phyloP scores from a whole-genome alignment of 1,140 invertebrate species.

The Zophobas atratus region DNA sequence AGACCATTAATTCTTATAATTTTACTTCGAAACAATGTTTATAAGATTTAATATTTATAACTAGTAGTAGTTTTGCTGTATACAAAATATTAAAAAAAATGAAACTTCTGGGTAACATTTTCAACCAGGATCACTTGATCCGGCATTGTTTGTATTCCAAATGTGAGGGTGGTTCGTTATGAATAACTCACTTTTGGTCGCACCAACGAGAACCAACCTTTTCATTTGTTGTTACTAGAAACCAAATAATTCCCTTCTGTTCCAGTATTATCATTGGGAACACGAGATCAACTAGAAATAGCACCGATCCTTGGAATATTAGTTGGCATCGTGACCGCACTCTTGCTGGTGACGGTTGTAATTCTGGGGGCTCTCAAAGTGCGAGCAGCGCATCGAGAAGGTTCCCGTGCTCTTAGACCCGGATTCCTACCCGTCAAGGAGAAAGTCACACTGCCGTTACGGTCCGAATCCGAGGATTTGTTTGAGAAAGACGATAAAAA shows the following conservation, averaged over 20 bases:
- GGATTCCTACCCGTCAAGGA: constrained; percentile 78
- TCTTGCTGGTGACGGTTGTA: constrained; percentile 79
- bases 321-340: constrained; percentile 79
- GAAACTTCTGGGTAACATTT: no score
- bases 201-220: background rate
- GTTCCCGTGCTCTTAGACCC: constrained; percentile 70
- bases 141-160: no score
- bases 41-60: no score
- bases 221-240: constrained; percentile 12
- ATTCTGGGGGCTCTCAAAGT: constrained; percentile 81
- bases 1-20: no score
- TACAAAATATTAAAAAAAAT: no score
- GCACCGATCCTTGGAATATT: constrained; percentile 83
- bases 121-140: no score
- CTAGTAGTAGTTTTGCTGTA: no score
- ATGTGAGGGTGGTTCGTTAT: background rate
- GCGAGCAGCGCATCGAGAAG: constrained; percentile 71
- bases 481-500: constrained; percentile 85
- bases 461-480: constrained; percentile 77
- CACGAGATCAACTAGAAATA: constrained; percentile 74
- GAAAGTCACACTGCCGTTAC: constrained; percentile 76
- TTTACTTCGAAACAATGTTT: no score
- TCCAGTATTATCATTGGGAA: constrained; percentile 65
- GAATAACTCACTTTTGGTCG: background rate
- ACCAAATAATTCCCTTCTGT: constrained; percentile 37